phyloP scores from a whole-genome alignment of 2,888 invertebrate genomes.

The Hyppa rectilinea region DNA sequence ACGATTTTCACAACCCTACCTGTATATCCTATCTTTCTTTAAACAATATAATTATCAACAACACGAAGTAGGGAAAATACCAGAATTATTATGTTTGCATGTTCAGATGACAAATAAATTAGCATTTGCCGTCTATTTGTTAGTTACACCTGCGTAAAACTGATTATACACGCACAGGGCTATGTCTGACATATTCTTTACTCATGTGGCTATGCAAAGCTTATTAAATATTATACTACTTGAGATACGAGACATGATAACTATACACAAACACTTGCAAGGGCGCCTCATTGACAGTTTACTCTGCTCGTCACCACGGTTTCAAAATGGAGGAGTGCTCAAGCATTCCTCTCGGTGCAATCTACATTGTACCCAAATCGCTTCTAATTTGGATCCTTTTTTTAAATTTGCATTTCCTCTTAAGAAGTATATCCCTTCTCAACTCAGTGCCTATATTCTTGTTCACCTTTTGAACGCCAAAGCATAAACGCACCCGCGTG shows the following conservation, averaged over 20 bases:
- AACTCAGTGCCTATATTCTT: background rate
- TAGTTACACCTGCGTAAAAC: slow-evolving; percentile 43
- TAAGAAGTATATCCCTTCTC: background rate
- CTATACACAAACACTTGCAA: slow-evolving; percentile 27
- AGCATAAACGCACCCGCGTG: too few relatives aligned
- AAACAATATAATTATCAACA: background rate
- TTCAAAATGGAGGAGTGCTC: background rate
- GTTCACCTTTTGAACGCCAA: too few relatives aligned
- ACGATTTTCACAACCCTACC: background rate
- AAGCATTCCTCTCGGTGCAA: background rate
- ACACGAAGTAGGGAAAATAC: slow-evolving; percentile 7
- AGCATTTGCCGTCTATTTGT: slow-evolving; percentile 34
- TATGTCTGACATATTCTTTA: too few relatives aligned
- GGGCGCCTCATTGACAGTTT: slow-evolving; percentile 19
- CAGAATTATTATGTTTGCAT: slow-evolving; percentile 22
- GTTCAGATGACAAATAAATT: slow-evolving; percentile 40
- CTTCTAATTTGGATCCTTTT: background rate
- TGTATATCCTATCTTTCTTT: background rate
- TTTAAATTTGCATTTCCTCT: background rate
- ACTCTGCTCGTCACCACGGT: background rate
- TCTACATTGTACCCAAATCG: background rate
- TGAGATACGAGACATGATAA: slow-evolving; percentile 40
- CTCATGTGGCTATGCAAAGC: slow-evolving; percentile 32
- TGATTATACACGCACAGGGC: slow-evolving; percentile 31
- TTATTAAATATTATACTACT: slow-evolving; percentile 43